These are phyloP conservation scores for Oceanites oceanicus DNA, from an alignment of 2,113 vertebrate genomes.

Conservation along the genomic window DNA sequence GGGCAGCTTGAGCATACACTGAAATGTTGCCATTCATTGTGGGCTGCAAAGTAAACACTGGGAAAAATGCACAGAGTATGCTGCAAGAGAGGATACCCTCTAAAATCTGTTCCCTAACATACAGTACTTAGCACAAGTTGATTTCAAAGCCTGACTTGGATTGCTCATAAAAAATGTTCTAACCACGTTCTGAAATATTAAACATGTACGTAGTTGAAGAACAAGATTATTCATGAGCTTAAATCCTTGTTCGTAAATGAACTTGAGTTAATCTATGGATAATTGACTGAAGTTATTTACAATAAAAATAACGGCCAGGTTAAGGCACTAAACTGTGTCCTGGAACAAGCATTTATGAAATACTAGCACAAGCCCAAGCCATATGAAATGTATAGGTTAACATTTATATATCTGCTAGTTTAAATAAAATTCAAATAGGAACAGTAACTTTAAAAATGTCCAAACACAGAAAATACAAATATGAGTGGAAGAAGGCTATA, in stretches of 20 bases:
- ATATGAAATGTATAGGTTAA: not conserved
- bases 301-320: not conserved
- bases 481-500: accelerated
- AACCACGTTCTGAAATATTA: not conserved
- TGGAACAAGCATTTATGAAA: not conserved
- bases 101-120: not conserved
- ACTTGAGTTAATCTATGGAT: not conserved
- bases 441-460: not conserved
- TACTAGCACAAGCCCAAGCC: not conserved
- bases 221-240: not conserved
- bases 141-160: not conserved
- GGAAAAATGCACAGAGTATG: not conserved
- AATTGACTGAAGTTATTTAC: slow-evolving; percentile 5
- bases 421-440: not conserved
- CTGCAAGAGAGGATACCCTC: not conserved
- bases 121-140: not conserved
- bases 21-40: not conserved
- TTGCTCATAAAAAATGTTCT: not conserved
- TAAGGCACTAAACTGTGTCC: not conserved
- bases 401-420: not conserved
- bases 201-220: not conserved
- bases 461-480: not conserved
- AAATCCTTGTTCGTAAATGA: not conserved
- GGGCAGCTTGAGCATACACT: not conserved
- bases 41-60: not conserved